These are phyloP conservation scores for Sardinella longiceps DNA, from an alignment of 2,797 vertebrate species.

Conservation along the genomic window DNA sequence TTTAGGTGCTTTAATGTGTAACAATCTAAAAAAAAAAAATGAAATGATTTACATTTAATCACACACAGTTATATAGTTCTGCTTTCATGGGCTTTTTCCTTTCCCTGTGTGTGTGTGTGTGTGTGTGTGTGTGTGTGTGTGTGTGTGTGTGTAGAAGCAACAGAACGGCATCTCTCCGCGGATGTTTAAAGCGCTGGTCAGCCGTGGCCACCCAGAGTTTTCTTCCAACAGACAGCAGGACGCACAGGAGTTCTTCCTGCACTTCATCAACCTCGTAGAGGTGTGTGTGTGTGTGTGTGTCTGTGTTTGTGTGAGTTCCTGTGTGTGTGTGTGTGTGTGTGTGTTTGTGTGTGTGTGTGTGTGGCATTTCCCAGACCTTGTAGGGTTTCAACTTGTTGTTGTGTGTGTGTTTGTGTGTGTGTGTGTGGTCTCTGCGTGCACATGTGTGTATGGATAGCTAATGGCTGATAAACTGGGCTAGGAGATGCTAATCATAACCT, in stretches of 20 bases:
- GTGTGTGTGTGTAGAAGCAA: slow-evolving; percentile 78
- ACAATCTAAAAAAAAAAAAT: too few species aligned
- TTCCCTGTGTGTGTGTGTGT: neutral
- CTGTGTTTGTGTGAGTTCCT: neutral
- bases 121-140: neutral
- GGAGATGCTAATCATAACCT: too few species aligned
- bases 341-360: neutral
- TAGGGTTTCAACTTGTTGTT: too few species aligned
- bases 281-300: slow-evolving; percentile 70
- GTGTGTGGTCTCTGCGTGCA: too few species aligned
- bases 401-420: neutral
- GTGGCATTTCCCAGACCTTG: too few species aligned
- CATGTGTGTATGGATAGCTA: too few species aligned
- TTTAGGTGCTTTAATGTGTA: too few species aligned
- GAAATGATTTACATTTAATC: too few species aligned
- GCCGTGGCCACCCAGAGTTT: slow-evolving; percentile 92
- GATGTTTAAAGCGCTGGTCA: slow-evolving; percentile 93
- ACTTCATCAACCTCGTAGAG: slow-evolving; percentile 91
- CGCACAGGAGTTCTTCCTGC: slow-evolving; percentile 90
- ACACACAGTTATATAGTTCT: neutral
- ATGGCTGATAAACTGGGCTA: too few species aligned
- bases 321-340: slow-evolving; percentile 10
- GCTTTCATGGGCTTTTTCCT: neutral
- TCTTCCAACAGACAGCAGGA: slow-evolving; percentile 97
- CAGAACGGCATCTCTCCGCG: slow-evolving; percentile 88